Base-by-base conservation (phyloP, 2,113 vertebrate genomes). In the Chinchilla lanigera region DNA sequence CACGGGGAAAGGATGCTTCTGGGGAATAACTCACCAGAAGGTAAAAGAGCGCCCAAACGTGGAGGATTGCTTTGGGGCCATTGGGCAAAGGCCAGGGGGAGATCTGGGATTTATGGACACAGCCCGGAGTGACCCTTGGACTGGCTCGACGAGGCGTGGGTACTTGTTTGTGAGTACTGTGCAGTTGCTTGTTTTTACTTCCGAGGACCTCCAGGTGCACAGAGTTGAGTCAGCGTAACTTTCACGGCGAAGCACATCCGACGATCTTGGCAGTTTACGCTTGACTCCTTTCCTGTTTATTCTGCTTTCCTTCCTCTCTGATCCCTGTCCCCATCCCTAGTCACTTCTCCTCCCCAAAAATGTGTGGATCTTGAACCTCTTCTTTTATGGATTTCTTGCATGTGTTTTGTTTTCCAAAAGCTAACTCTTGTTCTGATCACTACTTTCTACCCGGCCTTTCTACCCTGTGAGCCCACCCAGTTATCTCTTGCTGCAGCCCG, bases 401-500 rank as follows among this genome's bases (percentile, higher is more conserved):
- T 9, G 20, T 28, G 3, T 44, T 77, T 77, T 75, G 38, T 35
- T 54, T 90, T 93, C 47, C 89, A 14, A 30, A 95, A 69, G 38
- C 44, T 16, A 41, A 75, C 24, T 33, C 58, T 78, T 1, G 0
- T 14, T 54, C 38, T 17, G 17, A 26, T 38, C 41, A 12, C 58
- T 50, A 0, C 54, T 19, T 38, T 24, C 65, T 9, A 7, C 19
- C 2, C 16, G 1, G 1, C 26, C 61, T 33, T 58, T 44, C 1
- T 0, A 24, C 7, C 69, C 50, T 47, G 7, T 38, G 7, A 1
- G 9, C 4, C 24, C 8, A 22, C 1, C 41, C 5, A 24, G 22
- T 9, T 14, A 24, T 60, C 80, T 63, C 33, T 86, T 47, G 73
- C 1, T 5, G 26, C 22, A 26, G 38, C 28, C 24, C 44, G 17